These are phyloP conservation scores for Ericerus pela DNA, from an alignment of 1,140 invertebrate genomes.

Conservation along the genomic window DNA sequence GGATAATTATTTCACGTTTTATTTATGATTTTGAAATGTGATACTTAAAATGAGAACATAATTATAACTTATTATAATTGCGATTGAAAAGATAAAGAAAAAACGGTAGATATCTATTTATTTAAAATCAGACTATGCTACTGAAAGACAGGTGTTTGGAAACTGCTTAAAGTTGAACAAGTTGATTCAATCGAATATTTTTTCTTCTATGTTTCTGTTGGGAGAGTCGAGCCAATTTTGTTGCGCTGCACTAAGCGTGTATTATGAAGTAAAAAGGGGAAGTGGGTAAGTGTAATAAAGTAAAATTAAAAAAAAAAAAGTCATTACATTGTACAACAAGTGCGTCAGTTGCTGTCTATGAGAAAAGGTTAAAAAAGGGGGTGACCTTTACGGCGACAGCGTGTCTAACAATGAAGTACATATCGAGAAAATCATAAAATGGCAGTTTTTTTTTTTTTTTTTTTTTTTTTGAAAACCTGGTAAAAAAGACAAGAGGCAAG, in stretches of 20 bases:
- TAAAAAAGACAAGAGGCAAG: neutral
- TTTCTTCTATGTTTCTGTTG: too few species aligned
- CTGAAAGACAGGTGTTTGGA: constrained; percentile 8
- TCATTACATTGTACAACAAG: constrained; percentile 5
- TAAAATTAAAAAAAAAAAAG: neutral
- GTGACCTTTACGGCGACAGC: constrained; percentile 5
- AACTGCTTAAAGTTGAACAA: neutral
- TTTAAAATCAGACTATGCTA: too few species aligned
- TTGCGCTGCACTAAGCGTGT: neutral
- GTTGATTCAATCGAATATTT: neutral
- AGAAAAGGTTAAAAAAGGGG: constrained; percentile 11
- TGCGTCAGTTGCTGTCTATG: constrained; percentile 5
- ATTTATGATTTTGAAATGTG: too few species aligned
- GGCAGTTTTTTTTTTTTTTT: too few species aligned
- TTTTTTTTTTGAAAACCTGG: too few species aligned
- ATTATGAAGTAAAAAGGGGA: neutral
- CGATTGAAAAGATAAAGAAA: too few species aligned
- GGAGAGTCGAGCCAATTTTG: too few species aligned
- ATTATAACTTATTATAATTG: too few species aligned
- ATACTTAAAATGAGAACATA: too few species aligned
- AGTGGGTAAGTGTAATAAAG: neutral
- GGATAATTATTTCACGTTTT: too few species aligned
- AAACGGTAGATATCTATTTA: too few species aligned
- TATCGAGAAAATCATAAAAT: too few species aligned
- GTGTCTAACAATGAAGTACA: constrained; percentile 8